Evolutionary conservation across 2,797 vertebrate genomes (phyloP).

Genomic region (Cynodonichthys magdalenae): DNA sequence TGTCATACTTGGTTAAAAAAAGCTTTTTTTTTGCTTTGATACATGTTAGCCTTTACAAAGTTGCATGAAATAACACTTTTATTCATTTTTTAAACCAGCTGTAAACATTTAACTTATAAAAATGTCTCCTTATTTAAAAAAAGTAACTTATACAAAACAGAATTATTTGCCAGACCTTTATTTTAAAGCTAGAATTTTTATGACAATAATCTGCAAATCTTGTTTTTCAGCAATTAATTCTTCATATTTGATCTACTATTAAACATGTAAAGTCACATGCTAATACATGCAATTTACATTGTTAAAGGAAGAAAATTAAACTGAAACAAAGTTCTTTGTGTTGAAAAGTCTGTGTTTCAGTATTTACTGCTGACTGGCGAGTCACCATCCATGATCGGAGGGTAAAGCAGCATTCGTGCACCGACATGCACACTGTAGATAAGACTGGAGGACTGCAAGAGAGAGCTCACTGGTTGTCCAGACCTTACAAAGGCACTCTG

Average conservation of each 20-base stretch:
- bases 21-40: not conserved
- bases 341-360: constrained; percentile 12
- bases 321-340: not conserved
- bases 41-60: not conserved
- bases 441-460: constrained; percentile 43
- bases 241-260: constrained; percentile 11
- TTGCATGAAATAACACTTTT: not conserved
- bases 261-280: constrained; percentile 9
- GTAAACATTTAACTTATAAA: not conserved
- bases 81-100: not conserved
- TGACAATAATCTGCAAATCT: no score
- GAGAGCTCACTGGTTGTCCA: constrained; percentile 60
- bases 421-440: constrained; percentile 37
- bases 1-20: no score
- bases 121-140: no score
- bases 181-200: no score
- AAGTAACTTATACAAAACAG: no score
- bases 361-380: constrained; percentile 22
- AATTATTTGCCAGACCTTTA: no score
- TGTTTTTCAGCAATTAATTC: not conserved
- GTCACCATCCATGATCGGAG: constrained; percentile 35
- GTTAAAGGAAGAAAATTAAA: no score
- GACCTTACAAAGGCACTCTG: constrained; percentile 52
- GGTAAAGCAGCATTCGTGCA: constrained; percentile 24
- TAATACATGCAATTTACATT: not conserved